These are phyloP conservation scores for Microplitis demolitor DNA, from an alignment of 1,140 invertebrate genomes.

Conservation along the genomic window DNA sequence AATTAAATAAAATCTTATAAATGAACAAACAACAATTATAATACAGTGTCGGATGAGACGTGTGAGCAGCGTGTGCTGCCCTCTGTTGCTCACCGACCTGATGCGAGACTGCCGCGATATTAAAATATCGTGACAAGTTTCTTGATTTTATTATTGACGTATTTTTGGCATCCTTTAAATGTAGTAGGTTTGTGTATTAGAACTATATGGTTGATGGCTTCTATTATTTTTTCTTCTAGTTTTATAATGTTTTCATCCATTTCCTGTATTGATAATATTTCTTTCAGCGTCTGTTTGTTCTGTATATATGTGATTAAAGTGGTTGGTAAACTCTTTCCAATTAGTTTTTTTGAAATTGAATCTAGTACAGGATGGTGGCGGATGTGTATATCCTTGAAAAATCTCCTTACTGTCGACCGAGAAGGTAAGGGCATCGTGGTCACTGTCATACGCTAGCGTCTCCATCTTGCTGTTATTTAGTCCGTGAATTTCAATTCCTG, in stretches of 20 bases:
- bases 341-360: slow-evolving; percentile 25
- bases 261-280: slow-evolving; percentile 24
- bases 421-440: neutral
- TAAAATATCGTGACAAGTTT: too few relatives aligned
- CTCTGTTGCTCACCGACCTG: too few relatives aligned
- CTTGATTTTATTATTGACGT: neutral
- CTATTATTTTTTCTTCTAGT: neutral
- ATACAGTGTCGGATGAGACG: too few relatives aligned
- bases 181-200: neutral
- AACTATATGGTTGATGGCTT: neutral
- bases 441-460: neutral
- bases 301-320: neutral
- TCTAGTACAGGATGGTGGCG: neutral
- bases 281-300: neutral
- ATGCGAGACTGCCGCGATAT: too few relatives aligned
- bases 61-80: too few relatives aligned
- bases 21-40: too few relatives aligned
- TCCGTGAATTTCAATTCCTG: neutral
- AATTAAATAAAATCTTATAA: too few relatives aligned
- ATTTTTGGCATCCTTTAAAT: neutral
- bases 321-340: slow-evolving; percentile 15
- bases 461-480: neutral
- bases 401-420: neutral
- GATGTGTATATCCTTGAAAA: neutral
- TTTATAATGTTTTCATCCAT: neutral